phyloP scores from a whole-genome alignment of 2,888 invertebrate species.

The Boloria euphrosyne region DNA sequence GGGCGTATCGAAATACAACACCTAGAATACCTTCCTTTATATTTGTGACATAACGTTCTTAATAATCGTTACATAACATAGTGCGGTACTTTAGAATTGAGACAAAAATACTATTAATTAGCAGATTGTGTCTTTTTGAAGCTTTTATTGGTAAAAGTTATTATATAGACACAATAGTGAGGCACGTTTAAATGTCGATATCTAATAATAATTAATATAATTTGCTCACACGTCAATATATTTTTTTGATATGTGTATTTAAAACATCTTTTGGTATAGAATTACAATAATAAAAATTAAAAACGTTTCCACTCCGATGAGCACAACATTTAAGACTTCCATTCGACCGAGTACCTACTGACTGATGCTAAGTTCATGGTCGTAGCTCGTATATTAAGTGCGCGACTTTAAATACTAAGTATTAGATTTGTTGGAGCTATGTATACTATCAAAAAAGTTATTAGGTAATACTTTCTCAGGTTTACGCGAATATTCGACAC shows the following conservation, averaged over 20 bases:
- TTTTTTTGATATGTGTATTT: background rate
- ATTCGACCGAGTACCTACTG: background rate
- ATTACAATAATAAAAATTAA: conserved; percentile 3
- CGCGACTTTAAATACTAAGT: conserved; percentile 4
- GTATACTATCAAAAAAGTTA: too few relatives aligned
- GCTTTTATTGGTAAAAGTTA: too few relatives aligned
- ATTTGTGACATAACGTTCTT: conserved; percentile 14
- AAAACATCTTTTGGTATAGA: background rate
- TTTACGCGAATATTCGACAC: too few relatives aligned
- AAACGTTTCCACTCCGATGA: conserved; percentile 18
- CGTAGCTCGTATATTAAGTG: conserved; percentile 12
- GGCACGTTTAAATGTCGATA: too few relatives aligned
- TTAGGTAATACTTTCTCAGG: too few relatives aligned
- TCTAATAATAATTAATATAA: too few relatives aligned
- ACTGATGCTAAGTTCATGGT: conserved; percentile 22
- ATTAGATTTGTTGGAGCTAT: background rate
- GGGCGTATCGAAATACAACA: conserved; percentile 10
- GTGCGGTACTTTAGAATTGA: background rate
- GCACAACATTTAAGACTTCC: conserved; percentile 15
- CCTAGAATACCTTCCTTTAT: background rate
- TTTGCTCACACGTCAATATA: background rate
- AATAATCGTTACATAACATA: background rate
- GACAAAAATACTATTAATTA: too few relatives aligned
- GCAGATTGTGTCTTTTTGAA: too few relatives aligned
- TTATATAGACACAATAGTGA: too few relatives aligned